Evolutionary conservation across 2,888 invertebrate genomes (phyloP), one percentile per base, ranked within the genome.

Genomic region (Magallana nippona): DNA sequence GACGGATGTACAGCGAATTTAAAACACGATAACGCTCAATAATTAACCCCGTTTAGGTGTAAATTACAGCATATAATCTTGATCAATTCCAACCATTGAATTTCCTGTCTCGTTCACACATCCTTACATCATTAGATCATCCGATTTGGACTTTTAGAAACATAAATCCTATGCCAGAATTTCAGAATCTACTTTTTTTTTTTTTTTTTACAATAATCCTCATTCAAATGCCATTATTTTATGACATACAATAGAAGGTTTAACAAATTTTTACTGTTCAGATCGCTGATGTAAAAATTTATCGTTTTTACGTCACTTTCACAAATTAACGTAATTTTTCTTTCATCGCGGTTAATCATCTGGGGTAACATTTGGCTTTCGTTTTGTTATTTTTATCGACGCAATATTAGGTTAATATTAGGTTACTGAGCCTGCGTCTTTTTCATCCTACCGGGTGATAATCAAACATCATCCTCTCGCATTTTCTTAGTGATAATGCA

Each of bases 81-180:
- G 71, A 71, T 71, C 71, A 71, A 71, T 71, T 71, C 32, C 71
- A 71, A 22, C 71, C 71, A 71, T 71, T 71, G 71, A 27, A 22
- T 71, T 27, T 71, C 22, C 27, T 44, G 44, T 44, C 15, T 27
- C 32, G n/a, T 13, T 71, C 32, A 27, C 71, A 27, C 11, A 15
- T 71, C 71, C 1, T 19, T 27, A 71, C 27, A 71, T 27, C 13
- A 27, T 71, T 27, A 15, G 32, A 11, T 27, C 11, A 71, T 17
- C n/a, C 60, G n/a, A 60, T n/a, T 60, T 17, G 60, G 44, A 44
- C 44, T 44, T 44, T 44, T 44, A 44, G 44, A 44, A 44, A 44
- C 44, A 44, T 44, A 44, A 44, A 44, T 44, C 44, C 44, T 10
- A 3, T 44, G 44, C 8, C 44, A 44, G 44, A 44, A 44, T 44